These are phyloP conservation scores for Polypterus senegalus DNA, from an alignment of 2,113 vertebrate genomes.

Conservation along the genomic window DNA sequence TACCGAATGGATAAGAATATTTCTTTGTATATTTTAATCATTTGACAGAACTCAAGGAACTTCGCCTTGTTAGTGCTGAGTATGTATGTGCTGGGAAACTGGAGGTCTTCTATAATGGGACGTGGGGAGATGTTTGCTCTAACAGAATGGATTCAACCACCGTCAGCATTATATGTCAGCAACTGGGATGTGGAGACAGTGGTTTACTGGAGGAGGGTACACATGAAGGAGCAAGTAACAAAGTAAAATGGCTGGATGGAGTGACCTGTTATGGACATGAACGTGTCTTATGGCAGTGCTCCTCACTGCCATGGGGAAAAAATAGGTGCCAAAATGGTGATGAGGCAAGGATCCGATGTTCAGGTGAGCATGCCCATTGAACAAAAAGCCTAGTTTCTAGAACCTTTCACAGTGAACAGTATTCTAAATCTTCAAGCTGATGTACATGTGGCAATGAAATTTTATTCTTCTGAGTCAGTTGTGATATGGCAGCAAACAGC, in stretches of 20 bases:
- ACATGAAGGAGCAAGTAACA: not conserved
- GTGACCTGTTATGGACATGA: constrained; percentile 24
- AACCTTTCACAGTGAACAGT: too few relatives aligned
- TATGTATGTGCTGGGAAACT: constrained; percentile 24
- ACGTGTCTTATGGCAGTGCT: constrained; percentile 27
- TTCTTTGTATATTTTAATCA: constrained; percentile 7
- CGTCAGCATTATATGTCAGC: constrained; percentile 22
- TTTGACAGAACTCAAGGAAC: constrained; percentile 26
- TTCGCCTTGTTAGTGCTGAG: constrained; percentile 19
- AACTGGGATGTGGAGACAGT: constrained; percentile 29
- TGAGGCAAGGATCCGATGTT: constrained; percentile 28
- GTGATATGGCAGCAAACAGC: too few relatives aligned
- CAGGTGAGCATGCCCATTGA: constrained; percentile 13
- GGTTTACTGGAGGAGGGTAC: constrained; percentile 7
- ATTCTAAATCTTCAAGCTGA: too few relatives aligned
- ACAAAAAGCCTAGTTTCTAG: too few relatives aligned
- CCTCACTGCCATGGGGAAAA: constrained; percentile 21
- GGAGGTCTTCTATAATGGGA: constrained; percentile 32
- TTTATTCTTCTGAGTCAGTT: too few relatives aligned
- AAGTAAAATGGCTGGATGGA: constrained; percentile 23
- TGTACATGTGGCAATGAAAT: too few relatives aligned
- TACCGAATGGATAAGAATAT: constrained; percentile 7
- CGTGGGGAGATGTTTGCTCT: constrained; percentile 27
- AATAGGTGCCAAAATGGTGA: constrained; percentile 17
- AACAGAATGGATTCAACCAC: constrained; percentile 20